These are phyloP conservation scores for Heterochromis multidens DNA, from an alignment of 2,113 vertebrate species.

Conservation along the genomic window DNA sequence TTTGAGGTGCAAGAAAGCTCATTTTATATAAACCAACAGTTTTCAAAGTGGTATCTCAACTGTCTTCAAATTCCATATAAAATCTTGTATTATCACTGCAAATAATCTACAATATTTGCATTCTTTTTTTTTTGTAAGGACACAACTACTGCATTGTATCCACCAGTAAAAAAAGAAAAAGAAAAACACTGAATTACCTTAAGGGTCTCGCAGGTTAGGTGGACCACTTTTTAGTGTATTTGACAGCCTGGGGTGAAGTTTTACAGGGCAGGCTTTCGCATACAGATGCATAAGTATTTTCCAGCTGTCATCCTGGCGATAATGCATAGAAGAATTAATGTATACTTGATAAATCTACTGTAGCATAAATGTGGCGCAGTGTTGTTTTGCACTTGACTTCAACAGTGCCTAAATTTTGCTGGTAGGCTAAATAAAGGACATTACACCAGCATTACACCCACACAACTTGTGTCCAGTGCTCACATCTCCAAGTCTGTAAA, in stretches of 20 bases:
- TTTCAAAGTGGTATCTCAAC: neutral
- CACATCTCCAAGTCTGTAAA: constrained; percentile 30
- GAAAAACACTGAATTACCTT: neutral
- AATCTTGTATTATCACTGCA: neutral
- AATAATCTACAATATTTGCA: neutral
- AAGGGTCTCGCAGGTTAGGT: neutral
- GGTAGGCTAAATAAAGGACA: constrained; percentile 42
- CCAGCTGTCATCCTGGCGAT: neutral
- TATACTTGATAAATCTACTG: constrained; percentile 16
- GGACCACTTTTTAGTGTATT: neutral
- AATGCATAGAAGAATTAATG: constrained; percentile 5
- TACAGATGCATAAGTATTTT: neutral
- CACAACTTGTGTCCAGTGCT: constrained; percentile 45
- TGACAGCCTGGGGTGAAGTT: neutral
- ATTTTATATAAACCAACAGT: neutral
- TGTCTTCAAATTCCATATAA: neutral
- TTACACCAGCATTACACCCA: constrained; percentile 38
- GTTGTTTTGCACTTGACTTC: constrained; percentile 19
- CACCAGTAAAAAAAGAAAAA: neutral
- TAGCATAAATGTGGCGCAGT: constrained; percentile 37
- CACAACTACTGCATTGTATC: neutral
- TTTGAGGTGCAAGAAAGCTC: neutral
- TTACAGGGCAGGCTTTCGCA: neutral
- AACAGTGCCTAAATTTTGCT: constrained; percentile 15
- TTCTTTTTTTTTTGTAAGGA: neutral